These are phyloP conservation scores for Melangyna quadrimaculata DNA, from an alignment of 2,888 invertebrate species.

Conservation along the genomic window DNA sequence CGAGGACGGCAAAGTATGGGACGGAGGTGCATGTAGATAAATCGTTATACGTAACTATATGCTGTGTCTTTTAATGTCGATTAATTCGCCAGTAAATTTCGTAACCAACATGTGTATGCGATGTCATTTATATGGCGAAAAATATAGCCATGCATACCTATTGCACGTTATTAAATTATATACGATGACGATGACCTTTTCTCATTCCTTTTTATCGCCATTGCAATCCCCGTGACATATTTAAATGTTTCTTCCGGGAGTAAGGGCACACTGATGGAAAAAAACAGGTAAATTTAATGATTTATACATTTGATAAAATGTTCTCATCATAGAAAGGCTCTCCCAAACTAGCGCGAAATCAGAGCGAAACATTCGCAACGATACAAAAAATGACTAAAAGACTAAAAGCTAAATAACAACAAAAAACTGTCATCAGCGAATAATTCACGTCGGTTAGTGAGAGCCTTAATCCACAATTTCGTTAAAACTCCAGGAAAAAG, in stretches of 20 bases:
- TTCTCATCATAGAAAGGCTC: no score
- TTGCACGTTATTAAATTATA: conserved; percentile 23
- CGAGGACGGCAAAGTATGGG: not conserved
- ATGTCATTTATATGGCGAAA: not conserved
- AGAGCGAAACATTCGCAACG: no score
- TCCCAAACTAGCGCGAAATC: no score
- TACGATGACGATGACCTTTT: not conserved
- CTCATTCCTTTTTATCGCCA: not conserved
- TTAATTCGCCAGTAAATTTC: conserved; percentile 60
- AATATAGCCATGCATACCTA: not conserved
- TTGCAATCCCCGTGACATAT: not conserved
- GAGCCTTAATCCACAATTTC: no score
- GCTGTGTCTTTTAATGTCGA: conserved; percentile 34
- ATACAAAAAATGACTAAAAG: no score
- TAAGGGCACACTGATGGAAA: not conserved
- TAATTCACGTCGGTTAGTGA: no score
- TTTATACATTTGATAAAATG: not conserved
- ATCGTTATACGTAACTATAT: no score
- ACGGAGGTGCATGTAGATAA: not conserved
- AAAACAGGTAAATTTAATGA: not conserved
- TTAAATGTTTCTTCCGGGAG: not conserved
- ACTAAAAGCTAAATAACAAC: no score
- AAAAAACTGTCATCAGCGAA: no score
- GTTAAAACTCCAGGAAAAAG: no score
- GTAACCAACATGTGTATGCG: conserved; percentile 1